These are phyloP conservation scores for Drosophila rufa DNA, from an alignment of 1,140 invertebrate species.

Conservation along the genomic window DNA sequence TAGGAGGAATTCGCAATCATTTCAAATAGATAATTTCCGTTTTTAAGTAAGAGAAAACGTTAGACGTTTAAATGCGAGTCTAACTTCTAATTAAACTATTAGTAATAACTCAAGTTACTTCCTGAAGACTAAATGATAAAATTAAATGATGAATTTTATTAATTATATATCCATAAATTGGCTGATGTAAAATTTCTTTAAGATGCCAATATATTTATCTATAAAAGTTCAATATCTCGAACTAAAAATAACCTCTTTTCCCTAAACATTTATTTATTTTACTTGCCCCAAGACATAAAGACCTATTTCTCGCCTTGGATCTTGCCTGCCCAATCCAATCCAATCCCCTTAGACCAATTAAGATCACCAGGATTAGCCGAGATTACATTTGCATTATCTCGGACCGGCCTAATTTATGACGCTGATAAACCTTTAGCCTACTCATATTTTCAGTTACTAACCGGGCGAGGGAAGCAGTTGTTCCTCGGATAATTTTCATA, in stretches of 20 bases:
- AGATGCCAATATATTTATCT: too few relatives aligned
- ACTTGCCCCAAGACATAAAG: constrained; percentile 9
- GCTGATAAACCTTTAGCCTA: constrained; percentile 55
- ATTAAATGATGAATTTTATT: background rate
- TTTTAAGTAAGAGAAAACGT: background rate
- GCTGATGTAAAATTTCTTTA: background rate
- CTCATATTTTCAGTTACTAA: constrained; percentile 43
- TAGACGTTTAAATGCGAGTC: background rate
- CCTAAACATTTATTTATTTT: constrained; percentile 3
- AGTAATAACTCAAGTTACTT: background rate
- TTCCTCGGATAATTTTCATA: constrained; percentile 10
- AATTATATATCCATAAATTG: background rate
- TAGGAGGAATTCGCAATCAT: constrained; percentile 5
- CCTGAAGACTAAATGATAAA: background rate
- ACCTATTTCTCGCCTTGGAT: background rate
- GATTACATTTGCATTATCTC: constrained; percentile 51
- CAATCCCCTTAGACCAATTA: constrained; percentile 40
- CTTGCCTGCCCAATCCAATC: background rate
- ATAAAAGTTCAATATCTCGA: background rate
- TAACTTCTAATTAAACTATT: constrained; percentile 1
- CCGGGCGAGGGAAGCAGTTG: background rate
- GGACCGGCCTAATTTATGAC: constrained; percentile 33
- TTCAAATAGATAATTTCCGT: background rate
- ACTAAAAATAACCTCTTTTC: background rate
- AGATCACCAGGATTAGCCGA: constrained; percentile 43